These are phyloP conservation scores for Ptychoptera albimana DNA, from an alignment of 2,888 invertebrate species.

Conservation along the genomic window DNA sequence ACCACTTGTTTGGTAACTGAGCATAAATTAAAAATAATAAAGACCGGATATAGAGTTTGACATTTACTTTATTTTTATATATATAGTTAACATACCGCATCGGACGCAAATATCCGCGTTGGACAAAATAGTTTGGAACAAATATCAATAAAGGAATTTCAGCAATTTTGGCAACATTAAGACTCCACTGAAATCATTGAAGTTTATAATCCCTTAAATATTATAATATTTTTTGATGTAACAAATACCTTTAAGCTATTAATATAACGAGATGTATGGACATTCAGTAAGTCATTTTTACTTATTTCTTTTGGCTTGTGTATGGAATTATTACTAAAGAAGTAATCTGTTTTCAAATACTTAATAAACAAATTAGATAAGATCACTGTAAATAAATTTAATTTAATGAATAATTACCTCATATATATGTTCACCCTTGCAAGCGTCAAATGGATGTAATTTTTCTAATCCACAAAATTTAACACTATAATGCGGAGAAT, in stretches of 20 bases:
- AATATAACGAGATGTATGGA: constrained; percentile 61
- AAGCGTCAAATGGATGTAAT: constrained; percentile 75
- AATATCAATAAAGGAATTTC: constrained; percentile 59
- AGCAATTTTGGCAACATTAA: constrained; percentile 61
- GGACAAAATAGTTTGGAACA: constrained; percentile 62
- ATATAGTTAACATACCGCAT: constrained; percentile 40
- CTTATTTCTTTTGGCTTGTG: constrained; percentile 56
- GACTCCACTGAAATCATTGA: constrained; percentile 49
- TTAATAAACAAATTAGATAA: constrained; percentile 18
- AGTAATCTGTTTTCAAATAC: constrained; percentile 41
- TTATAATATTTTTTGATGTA: constrained; percentile 13
- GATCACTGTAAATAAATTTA: constrained; percentile 2
- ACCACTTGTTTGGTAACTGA: constrained; percentile 62
- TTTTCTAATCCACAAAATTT: constrained; percentile 66
- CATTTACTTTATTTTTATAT: background rate
- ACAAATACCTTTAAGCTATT: constrained; percentile 46
- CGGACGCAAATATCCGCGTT: constrained; percentile 57
- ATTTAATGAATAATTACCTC: constrained; percentile 31
- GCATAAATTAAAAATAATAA: constrained; percentile 10
- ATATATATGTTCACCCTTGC: constrained; percentile 69
- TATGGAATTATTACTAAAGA: constrained; percentile 43
- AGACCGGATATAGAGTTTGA: background rate
- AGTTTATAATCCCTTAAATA: constrained; percentile 2
- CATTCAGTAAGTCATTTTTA: constrained; percentile 52
- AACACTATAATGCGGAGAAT: constrained; percentile 63